These are phyloP conservation scores for Chloroceryle inda DNA, from an alignment of 2,797 vertebrate species.

Conservation along the genomic window DNA sequence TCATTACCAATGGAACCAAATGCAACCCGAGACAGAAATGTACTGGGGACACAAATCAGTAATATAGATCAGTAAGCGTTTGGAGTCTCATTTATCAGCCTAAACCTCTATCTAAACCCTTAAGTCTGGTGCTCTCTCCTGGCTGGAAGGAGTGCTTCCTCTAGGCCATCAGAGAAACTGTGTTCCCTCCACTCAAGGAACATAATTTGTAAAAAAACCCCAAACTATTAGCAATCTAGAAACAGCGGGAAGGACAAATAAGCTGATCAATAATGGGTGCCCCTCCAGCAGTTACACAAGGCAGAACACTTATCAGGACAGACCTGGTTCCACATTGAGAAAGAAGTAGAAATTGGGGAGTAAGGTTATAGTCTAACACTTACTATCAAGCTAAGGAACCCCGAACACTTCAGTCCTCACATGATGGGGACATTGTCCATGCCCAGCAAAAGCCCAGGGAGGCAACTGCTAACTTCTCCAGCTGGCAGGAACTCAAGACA, in stretches of 20 bases:
- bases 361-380: not conserved
- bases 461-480: not conserved
- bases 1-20: not conserved
- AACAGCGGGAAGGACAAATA: not conserved
- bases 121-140: not conserved
- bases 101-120: not conserved
- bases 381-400: not conserved
- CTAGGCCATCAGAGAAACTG: not conserved
- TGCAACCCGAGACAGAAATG: not conserved
- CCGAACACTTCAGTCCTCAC: not conserved
- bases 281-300: not conserved
- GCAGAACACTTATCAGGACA: not conserved
- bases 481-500: not conserved
- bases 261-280: not conserved
- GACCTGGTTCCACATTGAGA: rapidly evolving
- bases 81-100: not conserved
- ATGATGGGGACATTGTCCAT: not conserved
- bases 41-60: not conserved
- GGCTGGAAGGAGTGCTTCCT: not conserved
- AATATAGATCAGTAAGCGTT: not conserved
- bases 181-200: not conserved
- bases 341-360: not conserved
- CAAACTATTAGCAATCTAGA: not conserved
- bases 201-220: not conserved
- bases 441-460: not conserved